Evolutionary conservation across 2,888 invertebrate species (phyloP).

Genomic region (Cryptops parisi): DNA sequence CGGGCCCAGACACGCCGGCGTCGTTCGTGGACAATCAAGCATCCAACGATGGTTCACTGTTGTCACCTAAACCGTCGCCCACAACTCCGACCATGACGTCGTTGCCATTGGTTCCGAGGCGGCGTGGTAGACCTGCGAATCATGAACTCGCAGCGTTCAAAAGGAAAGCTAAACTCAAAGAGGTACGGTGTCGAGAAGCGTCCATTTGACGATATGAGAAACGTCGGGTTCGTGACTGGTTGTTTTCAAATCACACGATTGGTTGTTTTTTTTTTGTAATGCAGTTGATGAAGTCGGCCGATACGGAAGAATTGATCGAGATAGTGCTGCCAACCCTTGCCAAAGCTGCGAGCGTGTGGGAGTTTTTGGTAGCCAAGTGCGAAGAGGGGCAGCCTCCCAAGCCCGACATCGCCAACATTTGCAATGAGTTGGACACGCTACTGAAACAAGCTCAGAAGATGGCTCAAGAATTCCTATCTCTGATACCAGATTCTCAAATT

Average conservation of each 20-base stretch:
- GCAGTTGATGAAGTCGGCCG: slow-evolving; percentile 23
- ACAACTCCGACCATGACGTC: neutral
- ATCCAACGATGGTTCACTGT: slow-evolving; percentile 6
- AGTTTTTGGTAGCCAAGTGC: slow-evolving; percentile 34
- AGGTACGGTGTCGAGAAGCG: slow-evolving; percentile 18
- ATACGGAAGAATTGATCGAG: slow-evolving; percentile 34
- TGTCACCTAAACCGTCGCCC: neutral
- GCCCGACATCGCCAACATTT: slow-evolving; percentile 18
- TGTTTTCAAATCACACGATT: neutral
- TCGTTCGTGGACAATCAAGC: slow-evolving; percentile 1
- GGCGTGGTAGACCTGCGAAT: slow-evolving; percentile 5
- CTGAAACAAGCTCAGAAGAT: slow-evolving; percentile 21
- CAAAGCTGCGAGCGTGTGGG: slow-evolving; percentile 34
- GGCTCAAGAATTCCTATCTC: slow-evolving; percentile 21
- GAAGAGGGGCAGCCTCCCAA: slow-evolving; percentile 24
- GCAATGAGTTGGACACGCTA: slow-evolving; percentile 23
- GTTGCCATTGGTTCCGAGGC: neutral
- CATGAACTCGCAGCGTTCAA: slow-evolving; percentile 16
- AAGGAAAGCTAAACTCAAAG: slow-evolving; percentile 22
- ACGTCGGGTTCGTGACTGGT: neutral
- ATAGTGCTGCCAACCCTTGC: slow-evolving; percentile 34
- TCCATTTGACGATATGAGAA: neutral
- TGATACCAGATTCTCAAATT: slow-evolving; percentile 13
- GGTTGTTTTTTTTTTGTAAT: neutral
- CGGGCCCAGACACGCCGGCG: slow-evolving; percentile 6